Conservation (phyloP, 2,797 vertebrate species). For the Phrynocephalus vlangalii region DNA sequence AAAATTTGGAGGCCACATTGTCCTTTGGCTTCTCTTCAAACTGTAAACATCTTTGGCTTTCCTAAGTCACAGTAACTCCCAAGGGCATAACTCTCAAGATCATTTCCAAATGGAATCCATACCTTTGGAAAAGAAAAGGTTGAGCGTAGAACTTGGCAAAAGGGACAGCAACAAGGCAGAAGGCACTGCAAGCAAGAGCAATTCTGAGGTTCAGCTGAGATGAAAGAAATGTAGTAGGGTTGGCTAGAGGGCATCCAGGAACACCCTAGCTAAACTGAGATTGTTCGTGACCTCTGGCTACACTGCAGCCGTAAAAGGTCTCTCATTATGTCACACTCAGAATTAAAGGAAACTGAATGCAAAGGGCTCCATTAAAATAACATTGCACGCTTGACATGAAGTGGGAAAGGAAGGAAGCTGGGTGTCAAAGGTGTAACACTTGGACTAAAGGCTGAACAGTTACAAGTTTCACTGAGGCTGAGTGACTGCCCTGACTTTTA, state of each 20-base stretch:
- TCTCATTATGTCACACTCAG: neutral
- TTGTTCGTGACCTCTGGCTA: constrained; percentile 5
- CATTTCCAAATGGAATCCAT: neutral
- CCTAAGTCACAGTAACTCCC: no score
- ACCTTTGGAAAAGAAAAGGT: no score
- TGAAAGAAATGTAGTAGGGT: neutral
- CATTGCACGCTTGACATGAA: neutral
- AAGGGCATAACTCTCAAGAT: no score
- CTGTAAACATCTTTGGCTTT: no score
- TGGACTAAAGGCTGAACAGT: neutral
- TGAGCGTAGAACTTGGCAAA: neutral
- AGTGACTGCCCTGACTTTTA: neutral
- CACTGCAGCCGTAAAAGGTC: neutral
- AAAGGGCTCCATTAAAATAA: constrained; percentile 23
- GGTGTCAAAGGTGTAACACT: neutral
- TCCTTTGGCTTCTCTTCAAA: no score
- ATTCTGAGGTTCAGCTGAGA: neutral
- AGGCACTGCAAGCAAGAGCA: neutral
- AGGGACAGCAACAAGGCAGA: neutral
- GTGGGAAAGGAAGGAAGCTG: constrained; percentile 4
- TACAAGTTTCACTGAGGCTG: neutral
- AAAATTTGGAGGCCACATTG: no score
- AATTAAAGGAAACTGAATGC: constrained; percentile 14
- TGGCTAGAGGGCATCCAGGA: neutral
- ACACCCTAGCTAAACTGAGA: neutral